phyloP scores from a whole-genome alignment of 1,140 invertebrate genomes.

The Anadara kagoshimensis region DNA sequence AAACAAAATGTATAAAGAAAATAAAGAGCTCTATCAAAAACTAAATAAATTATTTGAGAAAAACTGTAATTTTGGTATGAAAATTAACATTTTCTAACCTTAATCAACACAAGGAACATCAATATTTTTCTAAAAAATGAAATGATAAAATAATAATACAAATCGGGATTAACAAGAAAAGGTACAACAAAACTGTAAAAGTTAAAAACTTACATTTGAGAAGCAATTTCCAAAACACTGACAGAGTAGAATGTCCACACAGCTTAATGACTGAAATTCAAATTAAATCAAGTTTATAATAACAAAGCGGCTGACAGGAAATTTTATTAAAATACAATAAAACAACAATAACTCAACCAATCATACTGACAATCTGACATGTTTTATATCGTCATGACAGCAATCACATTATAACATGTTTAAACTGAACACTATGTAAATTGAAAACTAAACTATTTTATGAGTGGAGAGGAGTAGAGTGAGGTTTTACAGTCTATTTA shows the following conservation, averaged over 20 bases:
- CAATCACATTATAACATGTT: too few relatives aligned
- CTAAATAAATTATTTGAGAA: background rate
- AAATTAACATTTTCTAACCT: background rate
- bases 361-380: too few relatives aligned
- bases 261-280: conserved; percentile 18
- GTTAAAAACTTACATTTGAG: conserved; percentile 25
- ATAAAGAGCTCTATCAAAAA: background rate
- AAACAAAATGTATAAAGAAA: background rate
- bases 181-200: background rate
- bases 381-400: too few relatives aligned
- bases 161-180: background rate
- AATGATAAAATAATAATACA: too few relatives aligned
- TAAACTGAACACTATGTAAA: too few relatives aligned
- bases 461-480: too few relatives aligned
- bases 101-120: background rate
- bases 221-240: conserved; percentile 31
- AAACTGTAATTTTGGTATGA: background rate
- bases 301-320: too few relatives aligned
- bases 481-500: too few relatives aligned
- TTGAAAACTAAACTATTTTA: too few relatives aligned
- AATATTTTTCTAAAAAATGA: background rate
- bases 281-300: background rate
- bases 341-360: too few relatives aligned
- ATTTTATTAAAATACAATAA: too few relatives aligned
- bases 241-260: conserved; percentile 29